A percentile compares a stretch with the other conserved stretches of the same genome.
Evolutionary conservation across 2,797 vertebrate species (phyloP).

Genomic region (Choloepus didactylus): DNA sequence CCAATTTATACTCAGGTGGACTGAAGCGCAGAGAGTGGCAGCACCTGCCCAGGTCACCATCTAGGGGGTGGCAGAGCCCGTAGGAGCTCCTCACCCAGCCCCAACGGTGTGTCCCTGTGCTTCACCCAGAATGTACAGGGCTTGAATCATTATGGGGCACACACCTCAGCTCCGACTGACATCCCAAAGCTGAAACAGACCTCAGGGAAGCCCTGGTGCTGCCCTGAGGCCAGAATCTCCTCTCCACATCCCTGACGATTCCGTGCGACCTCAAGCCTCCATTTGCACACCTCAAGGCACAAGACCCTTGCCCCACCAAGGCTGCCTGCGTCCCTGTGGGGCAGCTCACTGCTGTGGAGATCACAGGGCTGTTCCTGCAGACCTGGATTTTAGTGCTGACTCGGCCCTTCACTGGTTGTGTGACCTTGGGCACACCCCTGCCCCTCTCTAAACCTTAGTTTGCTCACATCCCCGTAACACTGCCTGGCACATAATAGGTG

Average conservation of each 20-base stretch:
- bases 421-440: too few relatives aligned
- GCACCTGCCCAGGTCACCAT: background rate
- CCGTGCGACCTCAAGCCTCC: accelerated
- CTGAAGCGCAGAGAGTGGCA: background rate
- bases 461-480: background rate
- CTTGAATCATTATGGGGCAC: too few relatives aligned
- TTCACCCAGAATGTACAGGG: background rate
- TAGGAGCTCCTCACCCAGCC: background rate
- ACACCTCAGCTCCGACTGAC: background rate
- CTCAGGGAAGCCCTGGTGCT: background rate
- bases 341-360: background rate
- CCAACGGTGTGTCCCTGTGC: background rate
- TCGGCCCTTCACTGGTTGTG: accelerated
- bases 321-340: accelerated
- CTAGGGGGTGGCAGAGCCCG: background rate
- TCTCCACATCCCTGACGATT: background rate
- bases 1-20: background rate
- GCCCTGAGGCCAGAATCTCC: background rate
- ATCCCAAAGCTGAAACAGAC: background rate
- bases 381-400: background rate
- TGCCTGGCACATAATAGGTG: background rate
- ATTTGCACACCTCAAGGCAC: accelerated
- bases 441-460: background rate
- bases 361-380: background rate
- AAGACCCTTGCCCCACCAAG: background rate